Evolutionary conservation across 1,140 invertebrate genomes (phyloP).

Genomic region (Colletes latitarsis): DNA sequence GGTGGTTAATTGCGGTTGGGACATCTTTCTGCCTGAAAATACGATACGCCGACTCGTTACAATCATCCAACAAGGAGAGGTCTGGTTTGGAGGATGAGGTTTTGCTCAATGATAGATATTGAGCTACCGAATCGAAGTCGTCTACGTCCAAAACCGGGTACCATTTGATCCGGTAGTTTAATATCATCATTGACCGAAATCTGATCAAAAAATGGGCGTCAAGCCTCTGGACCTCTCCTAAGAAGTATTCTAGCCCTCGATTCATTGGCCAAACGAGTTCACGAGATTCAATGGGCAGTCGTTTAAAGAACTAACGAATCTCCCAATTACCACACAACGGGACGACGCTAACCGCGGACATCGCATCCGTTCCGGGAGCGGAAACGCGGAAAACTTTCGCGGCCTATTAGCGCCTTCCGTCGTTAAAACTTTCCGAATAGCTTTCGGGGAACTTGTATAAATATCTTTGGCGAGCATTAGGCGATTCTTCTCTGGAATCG

Average conservation of each 20-base stretch:
- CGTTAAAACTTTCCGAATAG: constrained; percentile 60
- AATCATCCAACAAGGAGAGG: no score
- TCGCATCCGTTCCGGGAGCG: constrained; percentile 32
- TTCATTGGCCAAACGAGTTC: background rate
- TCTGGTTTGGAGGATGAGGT: no score
- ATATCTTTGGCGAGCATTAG: constrained; percentile 47
- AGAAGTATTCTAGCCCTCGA: background rate
- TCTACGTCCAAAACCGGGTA: no score
- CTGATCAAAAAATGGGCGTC: background rate
- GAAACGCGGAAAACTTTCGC: constrained; percentile 47
- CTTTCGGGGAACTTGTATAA: constrained; percentile 50
- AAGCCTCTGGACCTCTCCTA: background rate
- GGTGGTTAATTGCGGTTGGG: constrained; percentile 56
- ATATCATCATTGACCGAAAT: no score
- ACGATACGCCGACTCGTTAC: background rate
- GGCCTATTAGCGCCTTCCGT: constrained; percentile 51
- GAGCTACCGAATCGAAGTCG: no score
- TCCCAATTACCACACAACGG: constrained; percentile 43
- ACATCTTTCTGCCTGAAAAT: constrained; percentile 61
- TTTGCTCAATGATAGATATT: no score
- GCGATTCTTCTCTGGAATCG: constrained; percentile 36
- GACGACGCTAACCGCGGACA: constrained; percentile 17
- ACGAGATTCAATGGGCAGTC: background rate
- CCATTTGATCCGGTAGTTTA: no score
- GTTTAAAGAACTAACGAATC: constrained; percentile 33